Evolutionary conservation across 2,888 invertebrate species (phyloP), one percentile per base, ranked within the genome.

Genomic region (Frankliniella intonsa): DNA sequence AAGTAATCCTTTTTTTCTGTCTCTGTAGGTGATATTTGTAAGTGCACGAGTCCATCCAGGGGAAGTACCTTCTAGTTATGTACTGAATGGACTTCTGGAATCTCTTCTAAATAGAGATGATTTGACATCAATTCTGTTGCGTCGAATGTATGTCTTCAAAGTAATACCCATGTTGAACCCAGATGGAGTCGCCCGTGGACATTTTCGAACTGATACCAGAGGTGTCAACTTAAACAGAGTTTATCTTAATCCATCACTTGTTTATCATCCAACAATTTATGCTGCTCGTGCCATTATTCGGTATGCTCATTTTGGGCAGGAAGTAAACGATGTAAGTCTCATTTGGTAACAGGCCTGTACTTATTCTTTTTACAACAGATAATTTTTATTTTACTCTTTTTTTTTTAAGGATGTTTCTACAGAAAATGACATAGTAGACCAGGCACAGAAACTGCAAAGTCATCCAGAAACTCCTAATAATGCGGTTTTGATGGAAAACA

Each of bases 1-100:
- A n/a, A n/a, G n/a, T n/a, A n/a, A n/a, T n/a, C n/a, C n/a, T n/a
- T n/a, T 83, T 81, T 81, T 81, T n/a, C 84, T 82, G 81, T 83
- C 81, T 82, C 86, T 86, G 62, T 86, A 94, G 94, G 91, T 96
- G 10, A 93, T 95, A 85, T 94, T 97, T 87, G 89, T 97, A 85
- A 96, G 95, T 83, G 96, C 96, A 8, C 90, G 97, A 83, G 97
- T 97, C 81, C 97, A 97, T 88, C 97, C 97, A 19, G 97, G 97
- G 1, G 97, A 97, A 88, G 96, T 96, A 0, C 97, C 96, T 0
- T 94, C 95, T 0, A 95, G 94, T 88, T 95, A 94, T 88, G 96
- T 97, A 19, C 93, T 97, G 88, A 96, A 96, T 87, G 97, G 97
- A 0, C 93, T 97, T 86, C 89, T 97, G 11, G 94, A 95, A 86